phyloP scores from a whole-genome alignment of 2,113 vertebrate genomes.

The Lepidothrix coronata region DNA sequence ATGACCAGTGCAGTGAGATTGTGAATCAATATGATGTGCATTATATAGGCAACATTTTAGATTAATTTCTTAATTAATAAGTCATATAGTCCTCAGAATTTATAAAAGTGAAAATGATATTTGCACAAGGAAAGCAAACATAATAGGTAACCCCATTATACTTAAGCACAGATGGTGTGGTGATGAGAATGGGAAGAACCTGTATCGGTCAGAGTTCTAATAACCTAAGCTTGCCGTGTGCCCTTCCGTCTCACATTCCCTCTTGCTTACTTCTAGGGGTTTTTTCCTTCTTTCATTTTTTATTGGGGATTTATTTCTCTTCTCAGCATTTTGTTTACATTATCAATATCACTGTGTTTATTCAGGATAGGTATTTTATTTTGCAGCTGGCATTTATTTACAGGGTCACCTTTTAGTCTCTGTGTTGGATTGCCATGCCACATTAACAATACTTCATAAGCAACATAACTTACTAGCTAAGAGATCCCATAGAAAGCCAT shows the following conservation, averaged over 20 bases:
- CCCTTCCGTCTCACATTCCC: not conserved
- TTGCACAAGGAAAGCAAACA: not conserved
- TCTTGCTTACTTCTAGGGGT: not conserved
- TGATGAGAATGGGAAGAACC: not conserved
- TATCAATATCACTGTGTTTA: not conserved
- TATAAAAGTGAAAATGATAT: not conserved
- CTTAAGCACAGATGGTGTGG: not conserved
- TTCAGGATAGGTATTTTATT: conserved; percentile 12
- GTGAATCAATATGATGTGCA: not conserved
- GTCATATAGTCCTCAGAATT: not conserved
- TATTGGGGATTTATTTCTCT: not conserved
- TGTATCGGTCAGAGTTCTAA: not conserved
- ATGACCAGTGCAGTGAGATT: not conserved
- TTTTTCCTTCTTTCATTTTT: not conserved
- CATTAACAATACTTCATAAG: accelerated
- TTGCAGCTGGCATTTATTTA: conserved; percentile 28
- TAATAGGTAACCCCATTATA: not conserved
- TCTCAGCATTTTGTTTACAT: not conserved
- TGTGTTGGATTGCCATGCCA: not conserved
- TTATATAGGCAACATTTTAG: not conserved
- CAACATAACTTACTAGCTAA: not conserved
- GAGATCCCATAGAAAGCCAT: not conserved
- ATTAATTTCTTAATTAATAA: not conserved
- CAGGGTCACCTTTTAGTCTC: not conserved
- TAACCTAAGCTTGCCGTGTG: not conserved